Evolutionary conservation across 2,888 invertebrate species (phyloP), one percentile per base, ranked within the genome.

Genomic region (Cylindroiulus punctatus): DNA sequence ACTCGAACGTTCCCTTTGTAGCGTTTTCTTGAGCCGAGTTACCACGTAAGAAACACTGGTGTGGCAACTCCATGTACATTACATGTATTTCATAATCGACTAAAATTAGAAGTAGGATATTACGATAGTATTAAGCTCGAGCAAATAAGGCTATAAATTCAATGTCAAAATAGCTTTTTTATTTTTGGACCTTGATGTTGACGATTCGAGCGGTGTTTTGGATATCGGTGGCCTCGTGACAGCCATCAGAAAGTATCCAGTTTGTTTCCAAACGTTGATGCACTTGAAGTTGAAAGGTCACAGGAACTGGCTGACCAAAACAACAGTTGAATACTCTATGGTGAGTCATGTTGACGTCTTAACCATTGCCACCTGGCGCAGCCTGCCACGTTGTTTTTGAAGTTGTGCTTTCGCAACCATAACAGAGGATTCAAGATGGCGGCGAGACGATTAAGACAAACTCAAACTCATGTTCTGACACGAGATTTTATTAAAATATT

Each of bases 21-120:
- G 22, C 26, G 65, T 47, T 17, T n/a, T 65, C 65, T 8, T 26
- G 65, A 65, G 26, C 26, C 14, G 65, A 26, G 26, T 8, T 10
- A 26, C 65, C 22, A 19, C 57, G n/a, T 57, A 57, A 57, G 22
- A 57, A 65, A 65, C 65, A 65, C 26, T 5, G 8, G 65, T 26
- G 65, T 65, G 65, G 65, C 65, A 65, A 65, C n/a, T 19, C 7
- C 10, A 10, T 12, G 26, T 4, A 40, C 40, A n/a, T n/a, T n/a
- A n/a, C n/a, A n/a, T 40, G 40, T 40, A 65, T 65, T 65, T 65
- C 65, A 65, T 65, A 65, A 65, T 26, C 26, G 65, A 65, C 65
- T 65, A 65, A 65, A 65, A 65, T 65, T 65, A 65, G 65, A 65
- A 26, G 65, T 65, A 12, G n/a, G 65, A 65, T 65, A 26, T 65